Percentiles rank a stretch among this genome's conserved stretches.
Conservation (phyloP, 2,797 vertebrate genomes). For the Microctenopoma stevenorrisi region DNA sequence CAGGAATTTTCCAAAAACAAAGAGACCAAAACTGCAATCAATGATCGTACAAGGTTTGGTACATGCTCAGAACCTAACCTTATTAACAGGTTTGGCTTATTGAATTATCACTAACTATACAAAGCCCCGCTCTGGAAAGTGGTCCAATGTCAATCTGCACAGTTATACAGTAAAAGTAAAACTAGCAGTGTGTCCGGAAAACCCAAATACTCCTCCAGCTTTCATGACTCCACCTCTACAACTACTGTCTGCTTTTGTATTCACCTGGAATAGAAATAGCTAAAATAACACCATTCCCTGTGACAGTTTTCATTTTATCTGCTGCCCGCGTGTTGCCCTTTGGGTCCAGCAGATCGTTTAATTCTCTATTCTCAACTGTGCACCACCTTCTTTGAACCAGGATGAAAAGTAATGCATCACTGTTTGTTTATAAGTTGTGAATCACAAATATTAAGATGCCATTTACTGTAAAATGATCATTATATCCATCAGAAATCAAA, state of each 20-base stretch:
- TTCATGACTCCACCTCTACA: conserved; percentile 8
- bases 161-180: neutral
- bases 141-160: neutral
- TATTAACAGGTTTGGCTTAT: neutral
- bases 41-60: conserved; percentile 2
- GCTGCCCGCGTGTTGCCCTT: conserved; percentile 25
- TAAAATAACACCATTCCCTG: conserved; percentile 40
- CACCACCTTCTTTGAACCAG: conserved; percentile 20
- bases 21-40: neutral
- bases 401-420: conserved; percentile 32
- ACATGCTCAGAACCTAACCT: conserved; percentile 8
- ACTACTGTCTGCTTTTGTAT: conserved; percentile 21
- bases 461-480: neutral
- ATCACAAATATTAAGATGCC: neutral
- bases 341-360: conserved; percentile 36
- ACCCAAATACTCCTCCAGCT: conserved; percentile 8
- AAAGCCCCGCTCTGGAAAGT: neutral
- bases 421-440: neutral
- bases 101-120: neutral
- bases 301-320: conserved; percentile 51
- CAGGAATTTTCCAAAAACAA: neutral
- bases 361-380: conserved; percentile 20
- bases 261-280: conserved; percentile 41
- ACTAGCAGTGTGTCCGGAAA: conserved; percentile 5
- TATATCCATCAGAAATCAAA: neutral